A percentile compares a stretch with the other conserved stretches of the same genome.
These are phyloP conservation scores for Philereme vetulata DNA, from an alignment of 2,888 invertebrate species.

Conservation along the genomic window DNA sequence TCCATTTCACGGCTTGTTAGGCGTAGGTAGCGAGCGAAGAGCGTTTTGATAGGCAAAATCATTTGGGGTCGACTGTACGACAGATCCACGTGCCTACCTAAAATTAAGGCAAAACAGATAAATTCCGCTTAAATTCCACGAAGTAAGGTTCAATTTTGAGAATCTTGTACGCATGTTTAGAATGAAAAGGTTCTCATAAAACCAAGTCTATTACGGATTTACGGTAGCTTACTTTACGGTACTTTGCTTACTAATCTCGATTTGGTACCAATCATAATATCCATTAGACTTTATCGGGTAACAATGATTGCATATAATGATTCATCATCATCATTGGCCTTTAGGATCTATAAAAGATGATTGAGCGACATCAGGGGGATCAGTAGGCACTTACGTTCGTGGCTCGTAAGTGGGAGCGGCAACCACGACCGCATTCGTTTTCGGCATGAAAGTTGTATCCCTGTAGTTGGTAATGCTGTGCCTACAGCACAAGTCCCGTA, in stretches of 20 bases:
- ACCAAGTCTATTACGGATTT: constrained; percentile 5
- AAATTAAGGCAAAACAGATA: background rate
- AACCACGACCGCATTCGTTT: too few species aligned
- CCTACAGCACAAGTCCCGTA: too few species aligned
- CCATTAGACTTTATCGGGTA: too few species aligned
- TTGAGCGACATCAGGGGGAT: too few species aligned
- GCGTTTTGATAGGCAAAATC: constrained; percentile 40
- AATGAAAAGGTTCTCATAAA: background rate
- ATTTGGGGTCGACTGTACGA: constrained; percentile 30
- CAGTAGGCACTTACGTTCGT: too few species aligned
- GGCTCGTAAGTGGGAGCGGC: too few species aligned
- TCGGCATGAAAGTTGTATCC: too few species aligned
- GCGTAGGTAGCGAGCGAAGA: constrained; percentile 23
- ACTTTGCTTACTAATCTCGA: background rate
- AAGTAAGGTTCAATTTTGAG: constrained; percentile 1
- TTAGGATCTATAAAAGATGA: too few species aligned
- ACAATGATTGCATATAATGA: too few species aligned
- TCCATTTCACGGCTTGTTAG: constrained; percentile 45
- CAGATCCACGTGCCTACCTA: background rate
- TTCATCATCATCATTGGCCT: too few species aligned
- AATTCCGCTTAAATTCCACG: background rate
- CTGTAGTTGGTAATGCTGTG: too few species aligned
- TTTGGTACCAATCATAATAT: background rate
- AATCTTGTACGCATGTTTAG: background rate
- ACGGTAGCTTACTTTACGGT: constrained; percentile 1